Base-by-base conservation (phyloP, 2,888 invertebrate species). In the Synanthedon formicaeformis region DNA sequence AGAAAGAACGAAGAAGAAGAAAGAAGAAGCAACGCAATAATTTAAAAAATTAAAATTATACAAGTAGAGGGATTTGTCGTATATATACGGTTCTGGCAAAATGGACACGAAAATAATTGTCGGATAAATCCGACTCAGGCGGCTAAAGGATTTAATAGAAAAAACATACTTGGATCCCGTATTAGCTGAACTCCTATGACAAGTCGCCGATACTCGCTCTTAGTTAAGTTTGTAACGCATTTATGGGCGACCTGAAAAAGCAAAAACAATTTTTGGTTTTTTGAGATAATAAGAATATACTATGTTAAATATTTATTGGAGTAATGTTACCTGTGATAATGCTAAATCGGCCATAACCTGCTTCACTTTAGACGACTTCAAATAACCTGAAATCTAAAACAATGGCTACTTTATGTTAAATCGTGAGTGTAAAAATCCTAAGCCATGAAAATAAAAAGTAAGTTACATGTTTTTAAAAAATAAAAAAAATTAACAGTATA, bases 281-380 rank as follows among this genome's bases (percentile, higher is more conserved):
- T 40, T 23, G 51, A 11, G 27, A 10, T 40, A 11, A n/a, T n/a
- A 27, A 40, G 23, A 40, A 27, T 51, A 40, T 8, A 27, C 5
- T 10, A 12, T 40, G 13, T 51, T n/a, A 40, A 12, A 14, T 45
- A 45, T 34, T 0, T 34, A 45, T 45, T 45, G 5, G 16, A 45
- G n/a, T 23, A 5, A 23, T 23, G 13, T 60, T 66, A 87, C 88
- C 83, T 97, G 97, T 0, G 96, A 95, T 6, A 99, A 80, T 0
- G 98, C 98, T 59, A 98, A 88, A 78, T 98, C 98, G 0, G 96
- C 96, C 85, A 98, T 91, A 0, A 98, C 95, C 83, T 96, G 96
- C 55, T 95, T 93, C 10, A 98, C 96, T 75, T 97, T 92, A 0
- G 94, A 93, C 57, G 92, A 92, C 70, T 95, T 94, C 59, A 95